Evolutionary conservation across 2,113 vertebrate species (phyloP).

Genomic region (Phalacrocorax aristotelis): DNA sequence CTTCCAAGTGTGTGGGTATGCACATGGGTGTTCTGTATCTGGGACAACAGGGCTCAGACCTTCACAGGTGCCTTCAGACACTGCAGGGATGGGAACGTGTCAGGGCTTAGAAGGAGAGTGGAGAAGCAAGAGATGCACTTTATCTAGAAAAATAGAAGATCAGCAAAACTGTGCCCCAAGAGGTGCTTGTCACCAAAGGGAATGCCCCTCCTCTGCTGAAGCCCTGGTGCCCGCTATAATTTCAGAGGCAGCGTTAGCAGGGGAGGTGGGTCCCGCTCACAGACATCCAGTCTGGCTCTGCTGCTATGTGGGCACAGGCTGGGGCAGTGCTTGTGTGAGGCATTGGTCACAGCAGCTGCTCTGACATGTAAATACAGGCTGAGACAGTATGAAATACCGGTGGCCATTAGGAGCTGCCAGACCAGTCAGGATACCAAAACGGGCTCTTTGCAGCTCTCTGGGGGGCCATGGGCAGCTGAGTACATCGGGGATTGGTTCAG

Average conservation of each 20-base stretch:
- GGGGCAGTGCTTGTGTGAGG: background rate
- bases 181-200: background rate
- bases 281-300: background rate
- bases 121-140: background rate
- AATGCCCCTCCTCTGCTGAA: background rate
- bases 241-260: background rate
- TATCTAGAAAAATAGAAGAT: background rate
- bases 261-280: background rate
- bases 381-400: background rate
- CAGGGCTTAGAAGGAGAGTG: background rate
- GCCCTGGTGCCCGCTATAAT: fast-evolving
- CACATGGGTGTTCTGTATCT: background rate
- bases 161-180: background rate
- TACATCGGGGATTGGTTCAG: background rate
- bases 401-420: background rate
- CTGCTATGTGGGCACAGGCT: background rate
- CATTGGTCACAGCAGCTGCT: background rate
- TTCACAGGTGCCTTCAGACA: background rate
- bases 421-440: background rate
- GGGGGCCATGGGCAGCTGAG: background rate
- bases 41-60: background rate
- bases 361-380: background rate
- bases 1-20: background rate
- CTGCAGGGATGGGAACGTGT: background rate
- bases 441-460: background rate